Evolutionary conservation across 2,113 vertebrate genomes (phyloP).

Genomic region (Apodemus speciosus): DNA sequence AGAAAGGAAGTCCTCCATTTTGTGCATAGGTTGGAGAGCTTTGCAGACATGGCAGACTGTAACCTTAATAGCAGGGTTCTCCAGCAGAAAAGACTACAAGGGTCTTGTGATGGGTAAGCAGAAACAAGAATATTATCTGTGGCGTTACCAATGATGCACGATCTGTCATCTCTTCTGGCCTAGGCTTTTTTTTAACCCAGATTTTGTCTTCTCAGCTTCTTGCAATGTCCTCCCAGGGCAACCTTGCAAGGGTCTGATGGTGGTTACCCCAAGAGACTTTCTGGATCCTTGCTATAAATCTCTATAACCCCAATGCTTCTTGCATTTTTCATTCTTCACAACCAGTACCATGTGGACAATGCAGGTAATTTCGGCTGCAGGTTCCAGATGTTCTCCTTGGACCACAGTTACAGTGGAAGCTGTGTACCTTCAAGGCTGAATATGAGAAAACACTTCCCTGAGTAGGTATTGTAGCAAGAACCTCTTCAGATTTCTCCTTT

Average conservation of each 20-base stretch:
- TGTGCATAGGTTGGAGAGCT: too few species aligned
- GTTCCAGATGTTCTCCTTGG: neutral
- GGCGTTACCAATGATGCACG: neutral
- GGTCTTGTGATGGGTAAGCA: too few species aligned
- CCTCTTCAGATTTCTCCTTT: too few species aligned
- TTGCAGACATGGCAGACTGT: too few species aligned
- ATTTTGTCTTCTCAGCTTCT: neutral
- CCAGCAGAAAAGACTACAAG: neutral
- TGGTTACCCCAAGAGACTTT: neutral
- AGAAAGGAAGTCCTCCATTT: too few species aligned
- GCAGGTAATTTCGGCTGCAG: neutral
- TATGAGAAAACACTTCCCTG: neutral
- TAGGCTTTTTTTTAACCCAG: neutral
- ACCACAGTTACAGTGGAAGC: neutral
- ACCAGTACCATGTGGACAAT: neutral
- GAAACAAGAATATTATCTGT: neutral
- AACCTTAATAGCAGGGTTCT: too few species aligned
- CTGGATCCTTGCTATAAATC: neutral
- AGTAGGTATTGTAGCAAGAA: neutral
- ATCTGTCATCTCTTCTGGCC: too few species aligned
- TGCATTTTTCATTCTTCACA: neutral
- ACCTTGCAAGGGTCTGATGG: neutral
- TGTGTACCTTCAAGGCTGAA: neutral
- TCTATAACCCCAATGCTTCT: neutral
- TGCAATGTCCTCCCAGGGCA: too few species aligned